Percentiles rank a stretch among this genome's conserved stretches.
Evolutionary conservation across 1,140 invertebrate species (phyloP).

Genomic region (Drosophila lacteicornis): DNA sequence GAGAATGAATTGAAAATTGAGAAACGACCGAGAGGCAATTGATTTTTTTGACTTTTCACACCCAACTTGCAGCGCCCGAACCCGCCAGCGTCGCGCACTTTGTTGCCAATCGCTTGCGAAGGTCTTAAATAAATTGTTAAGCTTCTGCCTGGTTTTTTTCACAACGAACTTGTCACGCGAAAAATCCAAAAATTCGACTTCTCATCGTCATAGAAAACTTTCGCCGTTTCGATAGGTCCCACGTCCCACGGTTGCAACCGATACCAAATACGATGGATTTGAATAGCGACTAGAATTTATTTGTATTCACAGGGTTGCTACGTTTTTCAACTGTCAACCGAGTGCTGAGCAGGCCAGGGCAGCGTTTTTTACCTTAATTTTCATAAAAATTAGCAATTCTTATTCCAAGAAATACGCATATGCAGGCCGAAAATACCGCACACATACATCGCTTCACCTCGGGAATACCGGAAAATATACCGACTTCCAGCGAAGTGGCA

Average conservation of each 20-base stretch:
- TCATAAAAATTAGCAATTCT: not conserved
- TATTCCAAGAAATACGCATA: not conserved
- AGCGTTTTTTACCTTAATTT: not conserved
- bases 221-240: slow-evolving; percentile 72
- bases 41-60: slow-evolving; percentile 69
- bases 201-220: slow-evolving; percentile 80
- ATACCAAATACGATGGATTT: slow-evolving; percentile 19
- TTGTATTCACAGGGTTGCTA: too few relatives aligned
- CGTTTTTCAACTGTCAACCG: not conserved
- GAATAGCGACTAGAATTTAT: slow-evolving; percentile 21
- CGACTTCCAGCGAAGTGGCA: not conserved
- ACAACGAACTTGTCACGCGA: slow-evolving; percentile 80
- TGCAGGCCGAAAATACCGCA: slow-evolving; percentile 5
- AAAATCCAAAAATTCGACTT: slow-evolving; percentile 79
- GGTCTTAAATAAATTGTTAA: slow-evolving; percentile 53
- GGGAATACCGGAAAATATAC: not conserved
- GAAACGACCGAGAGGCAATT: slow-evolving; percentile 59
- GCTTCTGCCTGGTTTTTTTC: slow-evolving; percentile 62
- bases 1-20: slow-evolving; percentile 48
- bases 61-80: slow-evolving; percentile 62
- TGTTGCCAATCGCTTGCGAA: slow-evolving; percentile 48
- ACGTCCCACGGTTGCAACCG: slow-evolving; percentile 40
- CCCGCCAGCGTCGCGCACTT: slow-evolving; percentile 48
- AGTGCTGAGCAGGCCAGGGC: too few relatives aligned
- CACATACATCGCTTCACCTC: not conserved